Conservation (phyloP, 2,113 vertebrate genomes). For the Castor canadensis region DNA sequence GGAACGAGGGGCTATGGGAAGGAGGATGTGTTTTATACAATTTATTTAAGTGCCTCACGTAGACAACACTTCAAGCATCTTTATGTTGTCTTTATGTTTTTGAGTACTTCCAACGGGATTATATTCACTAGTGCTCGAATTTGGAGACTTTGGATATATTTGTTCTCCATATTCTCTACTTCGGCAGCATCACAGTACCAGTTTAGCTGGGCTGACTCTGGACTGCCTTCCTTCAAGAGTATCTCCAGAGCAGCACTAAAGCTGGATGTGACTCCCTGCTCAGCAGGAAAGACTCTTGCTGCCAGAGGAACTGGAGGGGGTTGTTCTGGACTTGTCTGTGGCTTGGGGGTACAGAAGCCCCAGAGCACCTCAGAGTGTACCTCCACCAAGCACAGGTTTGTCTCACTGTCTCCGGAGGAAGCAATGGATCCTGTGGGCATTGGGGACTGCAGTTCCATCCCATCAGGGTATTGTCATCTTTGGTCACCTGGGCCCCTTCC, state of each 20-base stretch:
- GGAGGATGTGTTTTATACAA: not conserved
- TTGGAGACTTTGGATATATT: not conserved
- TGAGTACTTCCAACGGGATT: not conserved
- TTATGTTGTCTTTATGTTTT: not conserved
- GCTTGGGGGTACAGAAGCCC: no score
- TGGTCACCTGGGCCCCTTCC: no score
- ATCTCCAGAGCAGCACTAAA: not conserved
- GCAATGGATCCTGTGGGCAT: no score
- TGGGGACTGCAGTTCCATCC: no score
- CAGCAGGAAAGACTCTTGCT: not conserved
- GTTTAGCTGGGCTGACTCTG: not conserved
- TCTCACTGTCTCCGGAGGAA: no score
- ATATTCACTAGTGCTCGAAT: not conserved
- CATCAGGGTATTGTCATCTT: no score
- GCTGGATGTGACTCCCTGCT: no score
- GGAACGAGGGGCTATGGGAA: slow-evolving; percentile 50
- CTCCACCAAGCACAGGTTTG: not conserved
- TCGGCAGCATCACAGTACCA: not conserved
- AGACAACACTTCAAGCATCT: slow-evolving; percentile 1
- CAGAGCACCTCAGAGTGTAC: not conserved
- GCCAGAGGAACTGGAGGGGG: no score
- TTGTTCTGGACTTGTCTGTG: no score
- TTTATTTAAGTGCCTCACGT: not conserved
- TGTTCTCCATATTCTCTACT: not conserved
- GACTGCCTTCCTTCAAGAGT: not conserved